These are phyloP conservation scores for Verasper variegatus DNA, from an alignment of 2,113 vertebrate species.

Conservation along the genomic window DNA sequence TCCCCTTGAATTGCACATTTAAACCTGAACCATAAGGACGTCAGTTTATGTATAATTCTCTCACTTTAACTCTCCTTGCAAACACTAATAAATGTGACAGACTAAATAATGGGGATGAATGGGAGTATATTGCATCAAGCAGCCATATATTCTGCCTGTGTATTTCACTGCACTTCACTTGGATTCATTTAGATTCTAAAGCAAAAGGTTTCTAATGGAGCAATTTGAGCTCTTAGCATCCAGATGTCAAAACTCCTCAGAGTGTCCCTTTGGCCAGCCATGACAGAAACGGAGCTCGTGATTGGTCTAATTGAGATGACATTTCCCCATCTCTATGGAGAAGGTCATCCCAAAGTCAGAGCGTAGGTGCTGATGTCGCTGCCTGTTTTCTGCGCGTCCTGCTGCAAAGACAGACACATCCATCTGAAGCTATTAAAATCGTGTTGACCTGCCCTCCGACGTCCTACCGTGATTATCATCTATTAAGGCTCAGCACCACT, in stretches of 20 bases:
- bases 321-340: slow-evolving; percentile 68
- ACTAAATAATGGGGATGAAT: slow-evolving; percentile 27
- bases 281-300: slow-evolving; percentile 63
- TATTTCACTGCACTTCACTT: slow-evolving; percentile 22
- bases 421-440: slow-evolving; percentile 68
- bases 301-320: slow-evolving; percentile 79
- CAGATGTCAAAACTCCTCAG: slow-evolving; percentile 73
- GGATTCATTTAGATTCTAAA: slow-evolving; percentile 55
- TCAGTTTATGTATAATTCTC: background rate
- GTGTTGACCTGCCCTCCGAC: slow-evolving; percentile 47
- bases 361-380: slow-evolving; percentile 53
- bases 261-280: slow-evolving; percentile 50
- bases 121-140: background rate
- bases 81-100: slow-evolving; percentile 36
- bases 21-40: slow-evolving; percentile 6
- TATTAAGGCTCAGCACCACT: slow-evolving; percentile 57
- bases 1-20: slow-evolving; percentile 5
- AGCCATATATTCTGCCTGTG: slow-evolving; percentile 19
- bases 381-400: slow-evolving; percentile 31
- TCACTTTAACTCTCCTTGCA: slow-evolving; percentile 21
- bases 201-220: slow-evolving; percentile 74
- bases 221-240: slow-evolving; percentile 73
- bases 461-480: slow-evolving; percentile 68
- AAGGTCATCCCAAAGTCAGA: slow-evolving; percentile 70
- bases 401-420: slow-evolving; percentile 52